Evolutionary conservation across 2,113 vertebrate species (phyloP).

Genomic region (Pachycephala philippinensis): DNA sequence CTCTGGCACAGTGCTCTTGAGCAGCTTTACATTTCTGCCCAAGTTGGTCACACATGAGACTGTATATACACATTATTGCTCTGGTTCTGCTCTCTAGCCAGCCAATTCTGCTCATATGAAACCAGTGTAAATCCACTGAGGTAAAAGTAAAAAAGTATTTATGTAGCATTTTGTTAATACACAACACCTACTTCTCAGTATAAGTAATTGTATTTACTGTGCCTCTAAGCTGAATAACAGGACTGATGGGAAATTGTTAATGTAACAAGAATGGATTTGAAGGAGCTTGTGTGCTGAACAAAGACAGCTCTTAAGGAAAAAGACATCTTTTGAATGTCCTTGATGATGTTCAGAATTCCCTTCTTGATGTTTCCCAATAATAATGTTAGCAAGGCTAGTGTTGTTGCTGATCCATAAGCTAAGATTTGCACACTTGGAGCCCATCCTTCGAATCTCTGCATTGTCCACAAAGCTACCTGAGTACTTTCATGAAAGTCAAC

Average conservation of each 20-base stretch:
- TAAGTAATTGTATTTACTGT: slow-evolving; percentile 12
- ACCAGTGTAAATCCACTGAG: background rate
- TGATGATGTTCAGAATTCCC: background rate
- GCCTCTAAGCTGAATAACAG: slow-evolving; percentile 19
- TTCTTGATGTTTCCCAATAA: slow-evolving; percentile 15
- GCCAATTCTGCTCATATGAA: background rate
- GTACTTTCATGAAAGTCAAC: background rate
- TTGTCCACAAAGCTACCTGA: background rate
- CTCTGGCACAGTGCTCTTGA: background rate
- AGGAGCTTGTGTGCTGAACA: background rate
- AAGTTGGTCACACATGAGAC: background rate
- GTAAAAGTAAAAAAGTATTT: background rate
- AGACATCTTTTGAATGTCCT: background rate
- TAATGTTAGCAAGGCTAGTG: background rate
- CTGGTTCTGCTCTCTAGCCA: slow-evolving; percentile 15
- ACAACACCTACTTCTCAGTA: background rate
- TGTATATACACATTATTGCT: background rate
- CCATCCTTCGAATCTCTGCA: background rate
- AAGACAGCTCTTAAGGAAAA: background rate
- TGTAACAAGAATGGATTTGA: background rate
- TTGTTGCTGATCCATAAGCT: slow-evolving; percentile 42
- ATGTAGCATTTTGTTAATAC: slow-evolving; percentile 50
- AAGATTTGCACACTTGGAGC: slow-evolving; percentile 53
- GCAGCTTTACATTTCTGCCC: background rate
- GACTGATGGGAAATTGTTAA: background rate